Evolutionary conservation across 1,140 invertebrate species (phyloP).

Genomic region (Amphibalanus amphitrite): DNA sequence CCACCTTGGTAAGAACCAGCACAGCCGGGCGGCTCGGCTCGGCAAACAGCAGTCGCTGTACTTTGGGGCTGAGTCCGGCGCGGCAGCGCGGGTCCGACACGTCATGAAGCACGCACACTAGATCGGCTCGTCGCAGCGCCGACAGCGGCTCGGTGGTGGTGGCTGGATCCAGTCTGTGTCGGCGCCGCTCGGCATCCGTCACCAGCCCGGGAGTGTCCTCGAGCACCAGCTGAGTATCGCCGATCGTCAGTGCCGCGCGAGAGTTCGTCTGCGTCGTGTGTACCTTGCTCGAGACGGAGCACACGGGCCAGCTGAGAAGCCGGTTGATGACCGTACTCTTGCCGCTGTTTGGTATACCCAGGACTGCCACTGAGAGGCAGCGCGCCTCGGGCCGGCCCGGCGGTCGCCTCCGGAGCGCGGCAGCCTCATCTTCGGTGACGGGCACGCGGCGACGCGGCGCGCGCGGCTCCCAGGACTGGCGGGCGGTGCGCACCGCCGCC

Average conservation of each 20-base stretch:
- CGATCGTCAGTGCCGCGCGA: conserved; percentile 48
- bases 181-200: conserved; percentile 40
- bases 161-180: conserved; percentile 31
- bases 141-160: conserved; percentile 45
- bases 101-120: conserved; percentile 73
- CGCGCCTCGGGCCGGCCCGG: conserved; percentile 21
- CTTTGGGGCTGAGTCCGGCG: conserved; percentile 43
- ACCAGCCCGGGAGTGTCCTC: conserved; percentile 72
- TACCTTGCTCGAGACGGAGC: conserved; percentile 67
- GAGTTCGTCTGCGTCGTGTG: conserved; percentile 67
- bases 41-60: conserved; percentile 46
- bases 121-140: conserved; percentile 51
- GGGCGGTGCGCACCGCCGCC: not conserved
- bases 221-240: conserved; percentile 68
- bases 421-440: not conserved
- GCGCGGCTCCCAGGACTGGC: not conserved
- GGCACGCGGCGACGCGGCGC: not conserved
- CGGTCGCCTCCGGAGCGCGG: not conserved
- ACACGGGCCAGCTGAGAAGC: conserved; percentile 61
- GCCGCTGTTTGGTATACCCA: conserved; percentile 79
- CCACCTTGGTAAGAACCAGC: conserved; percentile 78
- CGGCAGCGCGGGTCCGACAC: conserved; percentile 47
- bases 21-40: conserved; percentile 43
- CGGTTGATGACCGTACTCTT: conserved; percentile 88
- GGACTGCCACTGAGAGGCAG: conserved; percentile 61